Evolutionary conservation across 2,888 invertebrate genomes (phyloP).

Genomic region (Caprella mutica): DNA sequence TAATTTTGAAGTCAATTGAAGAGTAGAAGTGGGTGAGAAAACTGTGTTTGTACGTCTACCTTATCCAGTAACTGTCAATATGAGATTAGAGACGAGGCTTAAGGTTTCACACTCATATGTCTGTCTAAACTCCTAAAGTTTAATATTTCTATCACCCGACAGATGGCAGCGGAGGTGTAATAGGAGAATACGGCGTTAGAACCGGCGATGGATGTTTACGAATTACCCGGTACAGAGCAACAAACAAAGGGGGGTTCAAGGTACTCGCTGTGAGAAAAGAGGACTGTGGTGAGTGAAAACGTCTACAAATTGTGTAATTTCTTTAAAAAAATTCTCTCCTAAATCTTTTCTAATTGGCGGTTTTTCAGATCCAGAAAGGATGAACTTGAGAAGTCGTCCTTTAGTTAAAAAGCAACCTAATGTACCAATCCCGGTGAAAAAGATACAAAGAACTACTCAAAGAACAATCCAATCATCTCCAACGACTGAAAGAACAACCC

Average conservation of each 20-base stretch:
- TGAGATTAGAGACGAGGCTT: no score
- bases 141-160: not conserved
- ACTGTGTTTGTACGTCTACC: no score
- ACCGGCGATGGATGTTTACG: conserved; percentile 30
- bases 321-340: not conserved
- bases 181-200: conserved; percentile 26
- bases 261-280: conserved; percentile 22
- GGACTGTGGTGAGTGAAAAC: conserved; percentile 13
- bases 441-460: not conserved
- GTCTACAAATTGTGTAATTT: not conserved
- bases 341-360: not conserved
- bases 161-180: conserved; percentile 18
- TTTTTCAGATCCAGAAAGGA: not conserved
- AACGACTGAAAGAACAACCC: conserved; percentile 1
- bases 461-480: not conserved
- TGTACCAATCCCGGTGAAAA: not conserved
- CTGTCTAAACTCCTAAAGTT: not conserved
- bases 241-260: conserved; percentile 15
- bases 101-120: no score
- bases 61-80: no score
- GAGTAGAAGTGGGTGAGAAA: no score
- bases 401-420: not conserved
- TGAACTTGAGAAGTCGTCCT: not conserved
- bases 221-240: conserved; percentile 17
- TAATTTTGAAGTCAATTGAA: no score